phyloP scores from a whole-genome alignment of 2,113 vertebrate species.

The Phylloscopus whistleri region DNA sequence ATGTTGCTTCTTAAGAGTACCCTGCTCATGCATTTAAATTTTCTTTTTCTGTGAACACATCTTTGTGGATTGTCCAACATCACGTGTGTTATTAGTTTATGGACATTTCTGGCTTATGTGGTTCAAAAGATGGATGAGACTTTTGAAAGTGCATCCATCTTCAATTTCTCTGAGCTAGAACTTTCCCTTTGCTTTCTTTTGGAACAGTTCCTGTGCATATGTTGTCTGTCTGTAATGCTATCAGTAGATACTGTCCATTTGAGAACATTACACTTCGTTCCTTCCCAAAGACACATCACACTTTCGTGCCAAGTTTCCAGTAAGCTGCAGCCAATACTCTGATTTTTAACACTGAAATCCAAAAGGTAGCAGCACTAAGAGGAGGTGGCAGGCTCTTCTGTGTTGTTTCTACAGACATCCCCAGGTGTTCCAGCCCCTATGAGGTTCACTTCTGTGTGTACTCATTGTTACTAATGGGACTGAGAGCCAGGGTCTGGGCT shows the following conservation, averaged over 20 bases:
- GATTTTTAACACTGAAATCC: neutral
- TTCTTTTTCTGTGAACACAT: neutral
- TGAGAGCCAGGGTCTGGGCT: neutral
- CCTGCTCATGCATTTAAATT: neutral
- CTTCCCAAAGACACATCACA: conserved; percentile 6
- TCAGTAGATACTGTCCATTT: conserved; percentile 26
- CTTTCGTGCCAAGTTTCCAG: conserved; percentile 37
- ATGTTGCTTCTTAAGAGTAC: neutral
- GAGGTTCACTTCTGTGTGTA: neutral
- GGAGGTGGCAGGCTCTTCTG: neutral
- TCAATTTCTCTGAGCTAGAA: neutral
- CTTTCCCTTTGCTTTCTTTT: neutral
- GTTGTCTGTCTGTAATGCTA: conserved; percentile 30
- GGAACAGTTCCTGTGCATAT: neutral
- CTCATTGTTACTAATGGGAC: neutral
- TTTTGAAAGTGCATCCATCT: neutral
- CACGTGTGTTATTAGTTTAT: neutral
- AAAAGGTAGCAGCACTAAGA: neutral
- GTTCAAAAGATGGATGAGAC: neutral
- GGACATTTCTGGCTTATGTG: neutral
- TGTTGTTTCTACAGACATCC: neutral
- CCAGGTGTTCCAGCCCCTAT: neutral
- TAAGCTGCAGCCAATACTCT: neutral
- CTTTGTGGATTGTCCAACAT: neutral
- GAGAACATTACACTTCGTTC: conserved; percentile 39